phyloP scores from a whole-genome alignment of 1,140 invertebrate species.

The Drosophila orena region DNA sequence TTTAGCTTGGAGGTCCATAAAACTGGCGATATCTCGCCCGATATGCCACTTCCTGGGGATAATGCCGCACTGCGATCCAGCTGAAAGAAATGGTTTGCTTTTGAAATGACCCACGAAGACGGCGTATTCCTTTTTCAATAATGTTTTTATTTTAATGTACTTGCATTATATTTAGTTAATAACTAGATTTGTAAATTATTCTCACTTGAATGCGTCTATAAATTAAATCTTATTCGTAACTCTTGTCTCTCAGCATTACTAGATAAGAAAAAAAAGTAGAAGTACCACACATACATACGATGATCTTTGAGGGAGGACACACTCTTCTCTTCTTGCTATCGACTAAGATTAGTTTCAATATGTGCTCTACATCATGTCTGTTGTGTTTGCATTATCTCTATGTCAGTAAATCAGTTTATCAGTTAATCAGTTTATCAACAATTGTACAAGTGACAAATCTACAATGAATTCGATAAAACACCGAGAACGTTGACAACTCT shows the following conservation, averaged over 20 bases:
- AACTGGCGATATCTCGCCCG: not conserved
- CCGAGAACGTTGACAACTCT: slow-evolving; percentile 50
- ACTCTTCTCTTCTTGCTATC: slow-evolving; percentile 22
- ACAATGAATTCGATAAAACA: slow-evolving; percentile 64
- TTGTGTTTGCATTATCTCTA: slow-evolving; percentile 34
- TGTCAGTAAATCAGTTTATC: slow-evolving; percentile 31
- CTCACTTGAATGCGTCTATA: slow-evolving; percentile 77
- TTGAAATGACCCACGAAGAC: too few species aligned
- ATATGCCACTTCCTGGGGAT: slow-evolving; percentile 2
- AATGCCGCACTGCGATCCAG: not conserved
- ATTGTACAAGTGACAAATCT: slow-evolving; percentile 74
- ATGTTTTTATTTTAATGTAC: slow-evolving; percentile 71
- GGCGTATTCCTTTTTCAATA: slow-evolving; percentile 56
- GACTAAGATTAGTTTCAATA: slow-evolving; percentile 47
- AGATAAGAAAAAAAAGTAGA: slow-evolving; percentile 68
- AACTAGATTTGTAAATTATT: slow-evolving; percentile 81
- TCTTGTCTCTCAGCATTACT: slow-evolving; percentile 73
- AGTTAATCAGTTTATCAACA: slow-evolving; percentile 60
- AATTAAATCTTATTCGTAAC: slow-evolving; percentile 76
- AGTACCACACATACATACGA: slow-evolving; percentile 54
- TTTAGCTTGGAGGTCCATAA: not conserved
- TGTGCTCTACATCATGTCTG: slow-evolving; percentile 60
- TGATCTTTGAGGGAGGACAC: slow-evolving; percentile 28
- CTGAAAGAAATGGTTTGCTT: not conserved
- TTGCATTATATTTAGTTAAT: slow-evolving; percentile 72